Base-by-base conservation (phyloP, 2,113 vertebrate species). In the Sapayoa aenigma region DNA sequence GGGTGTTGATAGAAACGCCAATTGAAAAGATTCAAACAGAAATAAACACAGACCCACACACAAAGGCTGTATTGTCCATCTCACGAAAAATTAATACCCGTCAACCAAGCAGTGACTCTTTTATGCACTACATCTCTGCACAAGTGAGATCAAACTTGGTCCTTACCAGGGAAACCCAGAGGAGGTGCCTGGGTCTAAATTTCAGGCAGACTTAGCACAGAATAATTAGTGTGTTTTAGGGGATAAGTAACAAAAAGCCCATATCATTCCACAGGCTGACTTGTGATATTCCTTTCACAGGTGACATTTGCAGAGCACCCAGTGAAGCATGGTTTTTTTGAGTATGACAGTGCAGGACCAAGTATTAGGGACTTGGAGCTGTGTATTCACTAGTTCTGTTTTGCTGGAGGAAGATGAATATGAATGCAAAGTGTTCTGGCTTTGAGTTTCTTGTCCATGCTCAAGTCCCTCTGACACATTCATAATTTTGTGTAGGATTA, bases 61-160 rank as follows among this genome's bases (percentile, higher is more conserved):
- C 6, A n/a, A 31, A 77, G 1, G 27, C 11, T 56, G 20, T 5
- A 1, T 27, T 33, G 25, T 56, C 0, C 0, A 46, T 44, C 24
- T 53, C 56, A 39, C 2, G 3, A 63, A 78, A 85, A 58, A 56
- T 66, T 31, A 74, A 46, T n/a, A 63, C 22, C 39, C 46, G 59
- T 7, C 14, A 80, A 37, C 0, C 2, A 71, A 30, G 42, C 19
- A 86, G 33, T 16, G 35, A 18, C 9, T 90, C 12, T 24, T 63
- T 81, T 55, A 49, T 4, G 31, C 30, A 63, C 9, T 35, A 41
- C 25, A 33, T 35, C 50, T 69, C 46, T 67, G 23, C 33, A 69
- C 18, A 67, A 59, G 10, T 8, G 72, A 80, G 35, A 50, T n/a
- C 55, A 67, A 20, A 84, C 55, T 47, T 24, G 11, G 30, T 80